These are phyloP conservation scores for Todiramphus saurophagus DNA, from an alignment of 2,113 vertebrate genomes.

Conservation along the genomic window DNA sequence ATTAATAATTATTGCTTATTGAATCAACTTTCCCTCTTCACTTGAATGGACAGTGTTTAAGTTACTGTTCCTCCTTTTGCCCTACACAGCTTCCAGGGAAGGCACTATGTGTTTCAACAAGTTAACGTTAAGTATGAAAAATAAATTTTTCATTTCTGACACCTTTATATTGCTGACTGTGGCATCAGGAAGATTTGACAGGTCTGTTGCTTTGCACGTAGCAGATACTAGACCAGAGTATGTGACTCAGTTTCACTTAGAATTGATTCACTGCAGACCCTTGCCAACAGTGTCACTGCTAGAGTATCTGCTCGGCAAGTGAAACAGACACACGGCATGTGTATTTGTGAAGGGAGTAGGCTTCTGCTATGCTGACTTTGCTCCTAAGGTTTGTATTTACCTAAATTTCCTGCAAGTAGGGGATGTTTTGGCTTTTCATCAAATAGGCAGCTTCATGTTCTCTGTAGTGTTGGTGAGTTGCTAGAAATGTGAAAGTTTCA, in stretches of 20 bases:
- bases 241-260: not conserved
- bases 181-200: not conserved
- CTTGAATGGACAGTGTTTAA: not conserved
- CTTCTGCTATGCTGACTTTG: not conserved
- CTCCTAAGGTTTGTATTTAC: not conserved
- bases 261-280: not conserved
- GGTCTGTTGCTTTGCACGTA: not conserved
- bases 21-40: not conserved
- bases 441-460: not conserved
- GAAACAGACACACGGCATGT: fast-evolving
- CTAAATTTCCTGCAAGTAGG: not conserved
- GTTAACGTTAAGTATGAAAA: not conserved
- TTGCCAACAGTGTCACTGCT: not conserved
- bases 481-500: not conserved
- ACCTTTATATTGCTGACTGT: not conserved
- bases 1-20: not conserved
- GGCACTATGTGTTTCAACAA: not conserved
- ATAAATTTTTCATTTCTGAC: not conserved
- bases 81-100: not conserved
- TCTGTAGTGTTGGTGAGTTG: not conserved
- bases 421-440: not conserved
- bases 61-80: not conserved
- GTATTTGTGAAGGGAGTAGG: not conserved
- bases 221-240: fast-evolving
- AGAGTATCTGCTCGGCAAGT: not conserved